These are phyloP conservation scores for Caenorhabditis remanei DNA, from an alignment of 1,140 invertebrate species.

Conservation along the genomic window DNA sequence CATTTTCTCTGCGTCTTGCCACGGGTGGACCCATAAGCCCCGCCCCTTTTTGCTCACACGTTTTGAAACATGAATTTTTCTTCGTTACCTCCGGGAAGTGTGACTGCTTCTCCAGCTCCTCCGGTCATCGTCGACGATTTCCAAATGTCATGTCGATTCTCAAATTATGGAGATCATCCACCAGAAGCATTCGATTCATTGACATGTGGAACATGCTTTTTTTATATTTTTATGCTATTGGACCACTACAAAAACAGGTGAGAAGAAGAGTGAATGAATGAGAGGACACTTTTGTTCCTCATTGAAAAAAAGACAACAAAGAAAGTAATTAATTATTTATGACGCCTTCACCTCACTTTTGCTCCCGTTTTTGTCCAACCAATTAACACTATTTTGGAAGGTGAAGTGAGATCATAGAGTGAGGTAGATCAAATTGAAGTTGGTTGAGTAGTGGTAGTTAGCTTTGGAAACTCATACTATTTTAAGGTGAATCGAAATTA, in stretches of 20 bases:
- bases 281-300: conserved; percentile 20
- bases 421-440: no score
- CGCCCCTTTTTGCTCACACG: background rate
- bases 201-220: conserved; percentile 12
- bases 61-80: background rate
- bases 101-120: background rate
- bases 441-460: no score
- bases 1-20: background rate
- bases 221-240: background rate
- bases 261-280: background rate
- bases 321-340: conserved; percentile 23
- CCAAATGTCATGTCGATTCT: conserved; percentile 47
- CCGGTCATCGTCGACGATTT: conserved; percentile 23
- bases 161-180: background rate
- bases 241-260: conserved; percentile 23
- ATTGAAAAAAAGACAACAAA: background rate
- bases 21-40: background rate
- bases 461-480: no score
- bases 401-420: no score
- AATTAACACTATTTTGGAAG: background rate
- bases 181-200: conserved; percentile 13
- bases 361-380: background rate
- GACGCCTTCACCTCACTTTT: background rate
- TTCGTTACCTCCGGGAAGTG: background rate
- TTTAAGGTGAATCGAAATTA: no score